Evolutionary conservation across 2,888 invertebrate species (phyloP).

Genomic region (Apodemia hepburni): DNA sequence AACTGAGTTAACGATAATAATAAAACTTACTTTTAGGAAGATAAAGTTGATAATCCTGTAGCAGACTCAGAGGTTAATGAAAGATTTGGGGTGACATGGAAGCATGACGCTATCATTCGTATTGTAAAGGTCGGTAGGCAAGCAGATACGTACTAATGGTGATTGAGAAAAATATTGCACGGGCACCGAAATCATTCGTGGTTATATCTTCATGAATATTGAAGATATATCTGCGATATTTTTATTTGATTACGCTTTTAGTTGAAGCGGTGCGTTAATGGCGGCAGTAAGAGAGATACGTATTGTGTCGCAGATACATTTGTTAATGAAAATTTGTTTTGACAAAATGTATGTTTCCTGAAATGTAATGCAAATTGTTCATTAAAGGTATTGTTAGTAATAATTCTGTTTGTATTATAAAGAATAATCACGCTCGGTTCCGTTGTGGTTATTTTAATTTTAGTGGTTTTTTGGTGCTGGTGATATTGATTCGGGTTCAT

Average conservation of each 20-base stretch:
- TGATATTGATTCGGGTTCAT: no score
- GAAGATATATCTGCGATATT: conserved; percentile 67
- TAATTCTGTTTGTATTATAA: conserved; percentile 2
- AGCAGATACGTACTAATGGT: conserved; percentile 77
- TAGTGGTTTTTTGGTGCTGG: no score
- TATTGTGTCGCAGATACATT: conserved; percentile 16
- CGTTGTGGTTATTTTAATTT: no score
- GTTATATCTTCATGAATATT: conserved; percentile 79
- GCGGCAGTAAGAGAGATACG: conserved; percentile 45
- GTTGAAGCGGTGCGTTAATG: conserved; percentile 47
- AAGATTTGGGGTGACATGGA: conserved; percentile 50
- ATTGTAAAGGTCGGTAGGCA: conserved; percentile 67
- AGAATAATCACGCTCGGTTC: no score
- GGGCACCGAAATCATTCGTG: conserved; percentile 65
- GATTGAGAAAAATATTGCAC: conserved; percentile 78
- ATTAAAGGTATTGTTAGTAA: background rate
- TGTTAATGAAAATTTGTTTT: background rate
- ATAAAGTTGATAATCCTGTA: conserved; percentile 37
- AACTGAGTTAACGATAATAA: conserved; percentile 27
- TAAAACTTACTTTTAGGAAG: conserved; percentile 24
- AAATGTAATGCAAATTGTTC: background rate
- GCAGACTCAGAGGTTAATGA: conserved; percentile 40
- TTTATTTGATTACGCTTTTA: conserved; percentile 64
- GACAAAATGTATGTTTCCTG: background rate
- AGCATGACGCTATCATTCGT: conserved; percentile 50